Evolutionary conservation across 1,140 invertebrate genomes (phyloP).

Genomic region (Chrysopa pallens): DNA sequence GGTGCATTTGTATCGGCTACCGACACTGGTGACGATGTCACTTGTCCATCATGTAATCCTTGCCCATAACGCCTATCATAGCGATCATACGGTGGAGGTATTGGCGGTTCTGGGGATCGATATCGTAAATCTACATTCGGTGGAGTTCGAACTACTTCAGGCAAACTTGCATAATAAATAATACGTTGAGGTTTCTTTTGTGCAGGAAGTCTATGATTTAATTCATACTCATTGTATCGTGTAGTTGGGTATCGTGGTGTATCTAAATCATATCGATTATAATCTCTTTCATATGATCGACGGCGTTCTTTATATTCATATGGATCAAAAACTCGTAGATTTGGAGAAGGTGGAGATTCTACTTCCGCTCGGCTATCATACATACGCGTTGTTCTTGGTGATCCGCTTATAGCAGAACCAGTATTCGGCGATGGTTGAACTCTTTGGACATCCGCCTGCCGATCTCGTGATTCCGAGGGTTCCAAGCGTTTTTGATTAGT

Average conservation of each 20-base stretch:
- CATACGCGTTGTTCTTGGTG: neutral
- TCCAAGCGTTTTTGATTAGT: slow-evolving; percentile 9
- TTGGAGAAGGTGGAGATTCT: slow-evolving; percentile 4
- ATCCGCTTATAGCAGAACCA: too few relatives aligned
- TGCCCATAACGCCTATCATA: neutral
- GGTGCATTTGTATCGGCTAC: neutral
- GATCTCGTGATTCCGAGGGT: neutral
- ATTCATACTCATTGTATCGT: neutral
- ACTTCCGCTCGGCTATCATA: neutral
- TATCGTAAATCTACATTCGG: slow-evolving; percentile 11
- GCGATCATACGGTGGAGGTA: neutral
- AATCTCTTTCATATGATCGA: slow-evolving; percentile 3
- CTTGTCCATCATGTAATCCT: slow-evolving; percentile 6
- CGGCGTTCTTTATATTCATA: neutral
- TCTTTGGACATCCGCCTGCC: neutral
- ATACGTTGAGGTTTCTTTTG: slow-evolving; percentile 19
- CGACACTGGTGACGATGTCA: slow-evolving; percentile 1
- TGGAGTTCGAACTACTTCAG: slow-evolving; percentile 24
- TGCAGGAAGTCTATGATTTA: neutral
- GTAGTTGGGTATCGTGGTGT: slow-evolving; percentile 2
- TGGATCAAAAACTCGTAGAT: slow-evolving; percentile 1
- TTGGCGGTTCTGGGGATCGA: neutral
- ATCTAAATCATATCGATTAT: neutral
- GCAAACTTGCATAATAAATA: slow-evolving; percentile 28
- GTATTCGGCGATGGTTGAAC: neutral